These are phyloP conservation scores for Lordiphosa fenestrarum DNA, from an alignment of 2,888 invertebrate genomes.

Conservation along the genomic window DNA sequence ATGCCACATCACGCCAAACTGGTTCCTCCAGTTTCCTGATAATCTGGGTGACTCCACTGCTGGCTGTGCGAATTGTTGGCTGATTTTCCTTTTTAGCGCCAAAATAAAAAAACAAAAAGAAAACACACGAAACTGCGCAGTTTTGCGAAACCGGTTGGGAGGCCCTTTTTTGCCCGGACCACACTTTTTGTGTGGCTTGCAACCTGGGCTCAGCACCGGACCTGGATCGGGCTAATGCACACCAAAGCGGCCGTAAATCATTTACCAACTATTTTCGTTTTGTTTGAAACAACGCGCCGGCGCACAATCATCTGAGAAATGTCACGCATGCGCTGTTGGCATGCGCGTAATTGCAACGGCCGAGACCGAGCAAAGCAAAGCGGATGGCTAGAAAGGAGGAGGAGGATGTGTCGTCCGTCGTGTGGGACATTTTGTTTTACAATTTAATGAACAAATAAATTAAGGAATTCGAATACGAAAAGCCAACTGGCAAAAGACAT, in stretches of 20 bases:
- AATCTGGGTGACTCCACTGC: conserved; percentile 77
- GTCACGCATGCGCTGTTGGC: conserved; percentile 72
- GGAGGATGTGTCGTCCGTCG: conserved; percentile 12
- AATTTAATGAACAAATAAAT: conserved; percentile 11
- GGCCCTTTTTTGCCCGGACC: conserved; percentile 31
- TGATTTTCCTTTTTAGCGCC: conserved; percentile 69
- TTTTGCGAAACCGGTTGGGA: conserved; percentile 47
- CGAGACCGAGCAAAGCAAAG: not conserved
- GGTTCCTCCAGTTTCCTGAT: conserved; percentile 80
- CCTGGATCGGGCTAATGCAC: conserved; percentile 24
- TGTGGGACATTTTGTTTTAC: conserved; percentile 11
- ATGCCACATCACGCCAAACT: conserved; percentile 71
- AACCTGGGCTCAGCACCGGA: not conserved
- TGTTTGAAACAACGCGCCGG: conserved; percentile 42
- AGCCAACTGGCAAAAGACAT: not conserved
- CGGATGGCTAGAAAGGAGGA: conserved; percentile 12
- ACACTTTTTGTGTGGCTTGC: conserved; percentile 19
- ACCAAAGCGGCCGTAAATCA: conserved; percentile 62
- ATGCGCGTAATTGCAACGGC: conserved; percentile 33
- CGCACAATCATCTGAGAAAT: conserved; percentile 64
- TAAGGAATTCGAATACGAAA: not conserved
- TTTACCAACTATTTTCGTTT: conserved; percentile 48
- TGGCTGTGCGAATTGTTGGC: conserved; percentile 40
- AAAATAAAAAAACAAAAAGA: conserved; percentile 28
- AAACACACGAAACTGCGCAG: conserved; percentile 50